Conservation (phyloP, 2,113 vertebrate species). For the Daubentonia madagascariensis region DNA sequence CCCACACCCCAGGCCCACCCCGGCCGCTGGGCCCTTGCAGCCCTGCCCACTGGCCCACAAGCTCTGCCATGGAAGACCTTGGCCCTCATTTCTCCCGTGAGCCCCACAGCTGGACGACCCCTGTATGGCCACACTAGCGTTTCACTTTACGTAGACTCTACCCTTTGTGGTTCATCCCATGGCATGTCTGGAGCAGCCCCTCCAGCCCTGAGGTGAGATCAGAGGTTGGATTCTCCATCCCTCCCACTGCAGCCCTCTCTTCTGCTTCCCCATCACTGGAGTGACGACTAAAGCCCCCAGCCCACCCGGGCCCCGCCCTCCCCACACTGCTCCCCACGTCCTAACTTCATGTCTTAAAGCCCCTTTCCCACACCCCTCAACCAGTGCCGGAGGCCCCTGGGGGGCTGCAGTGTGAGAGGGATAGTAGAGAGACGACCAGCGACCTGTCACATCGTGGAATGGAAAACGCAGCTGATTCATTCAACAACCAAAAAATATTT, state of each 20-base stretch:
- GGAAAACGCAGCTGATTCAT: background rate
- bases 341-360: background rate
- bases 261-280: background rate
- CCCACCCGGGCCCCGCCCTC: background rate
- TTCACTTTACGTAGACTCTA: background rate
- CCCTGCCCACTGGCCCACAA: background rate
- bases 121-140: background rate
- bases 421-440: background rate
- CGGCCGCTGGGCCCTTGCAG: background rate
- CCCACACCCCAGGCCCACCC: background rate
- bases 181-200: background rate
- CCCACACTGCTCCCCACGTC: background rate
- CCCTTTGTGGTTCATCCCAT: background rate
- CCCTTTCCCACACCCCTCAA: too few species aligned
- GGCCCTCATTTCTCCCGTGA: background rate
- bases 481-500: background rate
- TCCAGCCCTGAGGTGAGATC: too few species aligned
- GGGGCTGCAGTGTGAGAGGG: background rate
- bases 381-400: background rate
- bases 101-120: background rate
- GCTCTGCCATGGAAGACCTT: background rate
- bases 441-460: background rate
- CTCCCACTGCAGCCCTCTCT: too few species aligned
- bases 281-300: background rate
- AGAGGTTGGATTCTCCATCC: background rate